Percentiles rank a stretch among this genome's conserved stretches.
These are phyloP conservation scores for Hyles vespertilio DNA, from an alignment of 1,140 invertebrate species.

Conservation along the genomic window DNA sequence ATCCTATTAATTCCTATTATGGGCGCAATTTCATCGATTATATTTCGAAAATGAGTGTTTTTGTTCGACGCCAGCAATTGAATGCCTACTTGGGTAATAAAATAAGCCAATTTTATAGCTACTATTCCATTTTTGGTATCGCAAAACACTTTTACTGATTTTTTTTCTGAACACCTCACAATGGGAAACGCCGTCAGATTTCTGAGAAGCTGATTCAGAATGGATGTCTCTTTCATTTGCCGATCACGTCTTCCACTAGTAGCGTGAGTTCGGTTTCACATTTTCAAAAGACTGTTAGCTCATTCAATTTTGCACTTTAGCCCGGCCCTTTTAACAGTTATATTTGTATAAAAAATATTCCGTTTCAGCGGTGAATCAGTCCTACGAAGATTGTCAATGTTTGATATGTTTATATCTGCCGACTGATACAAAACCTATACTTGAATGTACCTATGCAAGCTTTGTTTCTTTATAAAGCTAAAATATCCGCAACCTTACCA, in stretches of 20 bases:
- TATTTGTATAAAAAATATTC: not conserved
- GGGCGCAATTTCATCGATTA: too few species aligned
- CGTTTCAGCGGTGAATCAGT: not conserved
- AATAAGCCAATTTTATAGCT: too few species aligned
- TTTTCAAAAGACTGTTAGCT: constrained; percentile 9
- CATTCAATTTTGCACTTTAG: not conserved
- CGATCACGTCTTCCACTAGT: constrained; percentile 17
- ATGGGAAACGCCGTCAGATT: constrained; percentile 14
- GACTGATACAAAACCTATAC: constrained; percentile 7
- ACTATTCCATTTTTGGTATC: too few species aligned
- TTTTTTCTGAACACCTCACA: constrained; percentile 6
- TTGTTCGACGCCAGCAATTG: too few species aligned
- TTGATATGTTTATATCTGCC: constrained; percentile 12
- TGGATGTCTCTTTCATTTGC: constrained; percentile 25
- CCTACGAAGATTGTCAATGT: not conserved
- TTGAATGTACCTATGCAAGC: not conserved
- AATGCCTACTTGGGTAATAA: too few species aligned
- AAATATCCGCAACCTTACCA: too few species aligned
- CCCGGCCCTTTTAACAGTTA: too few species aligned
- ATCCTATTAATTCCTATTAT: too few species aligned
- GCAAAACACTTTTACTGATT: constrained; percentile 18
- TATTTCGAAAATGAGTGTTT: too few species aligned
- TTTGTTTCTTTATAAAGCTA: too few species aligned
- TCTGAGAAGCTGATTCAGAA: constrained; percentile 21
- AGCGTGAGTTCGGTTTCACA: constrained; percentile 18